These are phyloP conservation scores for Linnaemya vulpina DNA, from an alignment of 2,888 invertebrate genomes.

Conservation along the genomic window DNA sequence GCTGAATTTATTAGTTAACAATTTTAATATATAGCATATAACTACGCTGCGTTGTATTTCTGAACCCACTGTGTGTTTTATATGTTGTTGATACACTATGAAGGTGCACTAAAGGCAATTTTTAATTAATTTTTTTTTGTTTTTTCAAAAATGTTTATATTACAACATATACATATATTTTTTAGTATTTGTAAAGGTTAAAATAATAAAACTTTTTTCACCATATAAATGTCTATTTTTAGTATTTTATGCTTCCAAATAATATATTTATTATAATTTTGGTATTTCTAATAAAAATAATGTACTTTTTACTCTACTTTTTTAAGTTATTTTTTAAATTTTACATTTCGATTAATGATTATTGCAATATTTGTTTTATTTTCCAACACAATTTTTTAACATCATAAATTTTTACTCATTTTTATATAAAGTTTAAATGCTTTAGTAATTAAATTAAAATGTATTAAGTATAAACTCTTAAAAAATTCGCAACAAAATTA, in stretches of 20 bases:
- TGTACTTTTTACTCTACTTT: slow-evolving; percentile 31
- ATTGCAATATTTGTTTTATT: slow-evolving; percentile 64
- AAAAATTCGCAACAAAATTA: slow-evolving; percentile 46
- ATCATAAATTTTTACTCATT: slow-evolving; percentile 62
- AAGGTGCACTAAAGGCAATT: slow-evolving; percentile 12
- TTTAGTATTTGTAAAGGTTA: slow-evolving; percentile 60
- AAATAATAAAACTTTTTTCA: slow-evolving; percentile 45
- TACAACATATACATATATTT: slow-evolving; percentile 28
- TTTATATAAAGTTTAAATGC: slow-evolving; percentile 68
- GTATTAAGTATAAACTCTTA: slow-evolving; percentile 61
- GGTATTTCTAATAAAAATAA: slow-evolving; percentile 11
- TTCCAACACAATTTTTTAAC: slow-evolving; percentile 36
- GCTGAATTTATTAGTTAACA: too few species aligned
- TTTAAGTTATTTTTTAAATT: slow-evolving; percentile 21
- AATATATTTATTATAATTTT: slow-evolving; percentile 42
- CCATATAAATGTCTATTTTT: slow-evolving; percentile 41
- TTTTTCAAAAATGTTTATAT: slow-evolving; percentile 41
- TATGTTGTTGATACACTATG: background rate
- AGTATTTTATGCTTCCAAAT: slow-evolving; percentile 58
- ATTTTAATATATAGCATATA: background rate
- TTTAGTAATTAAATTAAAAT: slow-evolving; percentile 71
- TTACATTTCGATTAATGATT: slow-evolving; percentile 55
- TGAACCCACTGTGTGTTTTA: slow-evolving; percentile 26
- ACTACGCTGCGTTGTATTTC: background rate
- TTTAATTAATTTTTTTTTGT: background rate